Conservation (phyloP, 2,888 invertebrate genomes). For the Zelleria hepariella region DNA sequence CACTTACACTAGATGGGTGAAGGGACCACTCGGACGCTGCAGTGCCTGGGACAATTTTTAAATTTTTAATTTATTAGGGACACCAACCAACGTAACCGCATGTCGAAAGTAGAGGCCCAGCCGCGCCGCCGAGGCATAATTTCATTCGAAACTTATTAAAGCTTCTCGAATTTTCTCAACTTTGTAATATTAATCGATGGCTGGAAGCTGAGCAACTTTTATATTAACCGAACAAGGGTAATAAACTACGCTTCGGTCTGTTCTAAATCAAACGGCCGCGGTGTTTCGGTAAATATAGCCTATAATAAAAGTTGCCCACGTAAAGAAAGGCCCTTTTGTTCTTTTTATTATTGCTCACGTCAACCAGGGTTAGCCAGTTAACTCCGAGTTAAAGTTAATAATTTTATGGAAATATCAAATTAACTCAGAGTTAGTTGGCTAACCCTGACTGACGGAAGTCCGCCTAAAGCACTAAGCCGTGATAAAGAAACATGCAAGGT, state of each 20-base stretch:
- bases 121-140: conserved; percentile 26
- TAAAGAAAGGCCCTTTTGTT: not conserved
- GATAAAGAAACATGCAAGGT: too few species aligned
- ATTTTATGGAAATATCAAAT: too few species aligned
- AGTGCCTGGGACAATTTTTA: too few species aligned
- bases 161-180: conserved; percentile 30
- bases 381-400: too few species aligned
- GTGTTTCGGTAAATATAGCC: not conserved
- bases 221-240: conserved; percentile 34
- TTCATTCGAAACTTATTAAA: conserved; percentile 40
- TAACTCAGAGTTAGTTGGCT: too few species aligned
- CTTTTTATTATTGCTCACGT: too few species aligned
- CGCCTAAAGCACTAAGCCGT: too few species aligned
- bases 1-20: too few species aligned
- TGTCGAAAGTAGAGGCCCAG: not conserved
- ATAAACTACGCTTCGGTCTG: conserved; percentile 26
- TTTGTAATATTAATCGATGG: conserved; percentile 47
- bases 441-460: too few species aligned
- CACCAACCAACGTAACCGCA: not conserved
- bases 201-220: conserved; percentile 33
- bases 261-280: conserved; percentile 17
- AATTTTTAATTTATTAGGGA: not conserved
- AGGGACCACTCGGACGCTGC: too few species aligned
- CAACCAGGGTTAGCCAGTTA: too few species aligned
- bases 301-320: not conserved